Evolutionary conservation across 2,113 vertebrate species (phyloP), one percentile per base, ranked within the genome.

Genomic region (Mustela lutreola): DNA sequence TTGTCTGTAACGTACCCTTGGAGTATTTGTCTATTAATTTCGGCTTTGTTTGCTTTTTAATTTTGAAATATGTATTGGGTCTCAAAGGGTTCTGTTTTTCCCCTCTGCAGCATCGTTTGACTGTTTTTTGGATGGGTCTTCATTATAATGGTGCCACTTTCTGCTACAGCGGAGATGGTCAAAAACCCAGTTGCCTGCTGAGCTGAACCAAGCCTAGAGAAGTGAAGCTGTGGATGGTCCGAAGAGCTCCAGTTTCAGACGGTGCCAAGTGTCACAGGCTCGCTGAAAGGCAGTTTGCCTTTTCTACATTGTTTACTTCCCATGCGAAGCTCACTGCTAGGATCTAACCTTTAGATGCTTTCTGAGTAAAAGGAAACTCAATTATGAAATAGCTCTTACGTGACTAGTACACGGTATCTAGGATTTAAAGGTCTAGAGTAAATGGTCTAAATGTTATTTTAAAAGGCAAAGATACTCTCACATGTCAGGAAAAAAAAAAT

Each of bases 291-390:
- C 94, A 75, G 28, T 71, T 93, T 91, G 94, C 33, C 0, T 53
- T 62, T 60, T 97, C 42, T 4, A 2, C 50, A 94, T 58, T 70
- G 65, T 97, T 98, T 97, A 71, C 97, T 95, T 97, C 97, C 95
- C 76, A 53, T 1, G 19, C 85, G 78, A 98, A 92, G 92, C 24
- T 50, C 95, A 97, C 97, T 97, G 89, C 71, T 95, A 95, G 95
- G 92, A 76, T 10, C 6, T 83, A 62, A 85, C 4, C 79, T 98
- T 97, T 96, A 91, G 96, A 96, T 98, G 94, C 92, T 97, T 95
- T 78, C 73, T 70, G 97, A 88, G 97, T 96, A 93, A 98, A 98
- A 98, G 98, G 97, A 98, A 98, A 95, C 90, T 36, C 63, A 60
- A 16, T 63, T 97, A 82, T 97, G 86, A 97, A 98, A 97, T 73